Conservation (phyloP, 2,113 vertebrate species). For the Pyrgilauda ruficollis region DNA sequence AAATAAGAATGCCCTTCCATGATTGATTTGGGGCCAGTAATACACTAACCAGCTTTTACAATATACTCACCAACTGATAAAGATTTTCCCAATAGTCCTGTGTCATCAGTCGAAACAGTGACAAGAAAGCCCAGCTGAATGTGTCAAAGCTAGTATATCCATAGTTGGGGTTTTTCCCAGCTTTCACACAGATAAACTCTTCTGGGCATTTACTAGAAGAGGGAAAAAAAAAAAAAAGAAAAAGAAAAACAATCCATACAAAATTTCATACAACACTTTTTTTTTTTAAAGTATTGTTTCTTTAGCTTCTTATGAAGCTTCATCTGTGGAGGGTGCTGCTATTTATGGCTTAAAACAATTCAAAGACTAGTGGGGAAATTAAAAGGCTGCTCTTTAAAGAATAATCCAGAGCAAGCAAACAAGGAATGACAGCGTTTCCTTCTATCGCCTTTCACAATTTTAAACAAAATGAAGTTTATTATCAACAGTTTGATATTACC, state of each 20-base stretch:
- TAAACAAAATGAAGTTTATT: background rate
- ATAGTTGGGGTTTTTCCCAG: conserved; percentile 87
- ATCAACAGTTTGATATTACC: background rate
- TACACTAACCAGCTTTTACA: background rate
- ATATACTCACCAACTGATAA: conserved; percentile 85
- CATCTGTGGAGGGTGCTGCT: background rate
- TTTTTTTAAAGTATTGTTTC: background rate
- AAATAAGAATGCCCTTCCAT: background rate
- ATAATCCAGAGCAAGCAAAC: background rate
- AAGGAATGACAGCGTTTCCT: background rate
- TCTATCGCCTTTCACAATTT: background rate
- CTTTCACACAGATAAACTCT: conserved; percentile 73
- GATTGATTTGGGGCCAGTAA: background rate
- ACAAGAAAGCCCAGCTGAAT: conserved; percentile 95
- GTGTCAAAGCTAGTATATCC: conserved; percentile 94
- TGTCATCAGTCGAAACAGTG: conserved; percentile 95
- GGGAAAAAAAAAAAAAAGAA: background rate
- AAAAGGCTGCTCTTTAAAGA: background rate
- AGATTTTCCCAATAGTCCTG: conserved; percentile 97
- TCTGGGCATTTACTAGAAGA: conserved; percentile 87
- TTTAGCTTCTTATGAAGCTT: background rate
- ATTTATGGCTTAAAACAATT: background rate
- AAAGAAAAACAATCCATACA: background rate
- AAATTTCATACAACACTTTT: background rate
- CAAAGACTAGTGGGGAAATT: background rate